These are phyloP conservation scores for Cephalopachus bancanus DNA, from an alignment of 2,797 vertebrate species.

Conservation along the genomic window DNA sequence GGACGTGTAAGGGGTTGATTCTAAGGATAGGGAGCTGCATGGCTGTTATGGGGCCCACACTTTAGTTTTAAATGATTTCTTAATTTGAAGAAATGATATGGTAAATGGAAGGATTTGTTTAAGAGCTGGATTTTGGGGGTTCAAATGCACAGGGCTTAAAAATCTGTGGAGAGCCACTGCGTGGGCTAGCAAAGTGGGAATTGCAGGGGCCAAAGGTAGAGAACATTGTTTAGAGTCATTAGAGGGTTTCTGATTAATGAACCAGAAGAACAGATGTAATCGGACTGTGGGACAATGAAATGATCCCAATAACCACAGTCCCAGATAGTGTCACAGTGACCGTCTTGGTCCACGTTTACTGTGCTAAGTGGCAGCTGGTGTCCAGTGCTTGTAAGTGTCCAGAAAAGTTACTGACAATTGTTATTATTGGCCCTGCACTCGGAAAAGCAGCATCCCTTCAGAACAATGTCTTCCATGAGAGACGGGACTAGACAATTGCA, in stretches of 20 bases:
- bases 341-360: background rate
- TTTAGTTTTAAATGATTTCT: background rate
- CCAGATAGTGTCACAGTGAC: background rate
- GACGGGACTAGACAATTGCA: background rate
- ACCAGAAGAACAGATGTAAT: background rate
- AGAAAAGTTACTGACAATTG: background rate
- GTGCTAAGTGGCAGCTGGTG: background rate
- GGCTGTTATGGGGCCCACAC: background rate
- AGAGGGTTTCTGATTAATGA: slow-evolving; percentile 7
- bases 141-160: background rate
- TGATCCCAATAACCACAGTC: background rate
- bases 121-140: background rate
- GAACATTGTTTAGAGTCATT: background rate
- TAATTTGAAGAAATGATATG: background rate
- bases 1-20: background rate
- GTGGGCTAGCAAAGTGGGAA: background rate
- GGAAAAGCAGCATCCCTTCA: background rate
- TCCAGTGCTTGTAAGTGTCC: background rate
- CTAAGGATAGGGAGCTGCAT: background rate
- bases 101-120: background rate
- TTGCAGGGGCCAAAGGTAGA: background rate
- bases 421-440: background rate
- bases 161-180: background rate
- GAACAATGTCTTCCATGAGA: background rate
- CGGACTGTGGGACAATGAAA: background rate